Percentiles rank a stretch among this genome's conserved stretches.
These are phyloP conservation scores for Cyprinodon brontotheroides DNA, from an alignment of 2,113 vertebrate genomes.

Conservation along the genomic window DNA sequence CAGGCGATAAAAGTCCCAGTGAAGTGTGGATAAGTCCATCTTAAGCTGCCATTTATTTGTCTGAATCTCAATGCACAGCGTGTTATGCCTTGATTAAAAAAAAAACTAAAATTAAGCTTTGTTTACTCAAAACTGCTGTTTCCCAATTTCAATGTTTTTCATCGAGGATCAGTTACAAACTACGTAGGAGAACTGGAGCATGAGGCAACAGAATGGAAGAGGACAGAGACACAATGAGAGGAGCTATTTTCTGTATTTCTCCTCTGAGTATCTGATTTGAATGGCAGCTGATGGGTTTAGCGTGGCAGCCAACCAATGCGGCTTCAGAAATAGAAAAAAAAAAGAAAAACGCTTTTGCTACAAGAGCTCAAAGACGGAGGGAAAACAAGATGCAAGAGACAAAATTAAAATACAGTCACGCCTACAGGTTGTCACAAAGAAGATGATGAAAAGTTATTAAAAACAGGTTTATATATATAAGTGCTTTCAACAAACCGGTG, in stretches of 20 bases:
- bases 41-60: conserved; percentile 70
- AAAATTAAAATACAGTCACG: conserved; percentile 38
- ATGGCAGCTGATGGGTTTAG: conserved; percentile 51
- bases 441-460: conserved; percentile 55
- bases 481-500: conserved; percentile 31
- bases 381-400: conserved; percentile 34
- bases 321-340: conserved; percentile 53
- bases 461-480: conserved; percentile 44
- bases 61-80: conserved; percentile 71
- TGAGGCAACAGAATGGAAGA: conserved; percentile 39
- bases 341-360: conserved; percentile 31
- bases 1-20: conserved; percentile 64
- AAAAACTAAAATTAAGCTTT: conserved; percentile 50
- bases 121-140: conserved; percentile 52
- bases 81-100: conserved; percentile 66
- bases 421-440: conserved; percentile 54
- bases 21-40: conserved; percentile 63
- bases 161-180: conserved; percentile 47
- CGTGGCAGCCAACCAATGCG: conserved; percentile 36
- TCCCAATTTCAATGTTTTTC: conserved; percentile 48
- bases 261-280: conserved; percentile 50
- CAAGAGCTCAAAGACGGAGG: conserved; percentile 21
- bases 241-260: conserved; percentile 52
- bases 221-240: conserved; percentile 61
- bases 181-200: conserved; percentile 46